Evolutionary conservation across 2,113 vertebrate genomes (phyloP).

Genomic region (Pseudopipra pipra): DNA sequence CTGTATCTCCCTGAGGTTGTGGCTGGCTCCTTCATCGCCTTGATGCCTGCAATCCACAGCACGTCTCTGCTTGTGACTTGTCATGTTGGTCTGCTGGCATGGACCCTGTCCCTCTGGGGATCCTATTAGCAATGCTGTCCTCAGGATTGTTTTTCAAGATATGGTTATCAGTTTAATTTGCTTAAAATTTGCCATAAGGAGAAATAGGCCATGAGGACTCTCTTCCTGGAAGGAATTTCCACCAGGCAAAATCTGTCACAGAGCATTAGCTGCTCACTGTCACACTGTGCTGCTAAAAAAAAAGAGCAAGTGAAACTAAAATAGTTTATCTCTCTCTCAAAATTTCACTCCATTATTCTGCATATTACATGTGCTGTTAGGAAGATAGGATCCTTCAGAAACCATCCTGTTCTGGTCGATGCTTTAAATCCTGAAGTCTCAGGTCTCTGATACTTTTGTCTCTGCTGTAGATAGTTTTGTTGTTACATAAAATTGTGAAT

Average conservation of each 20-base stretch:
- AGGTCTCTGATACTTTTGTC: background rate
- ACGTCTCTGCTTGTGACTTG: background rate
- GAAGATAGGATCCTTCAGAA: background rate
- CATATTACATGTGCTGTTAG: background rate
- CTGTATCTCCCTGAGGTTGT: accelerated
- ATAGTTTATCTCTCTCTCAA: background rate
- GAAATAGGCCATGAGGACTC: background rate
- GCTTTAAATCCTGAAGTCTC: background rate
- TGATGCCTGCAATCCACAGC: background rate
- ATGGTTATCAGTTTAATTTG: slow-evolving; percentile 42
- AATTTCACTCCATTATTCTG: background rate
- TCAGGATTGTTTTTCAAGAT: background rate
- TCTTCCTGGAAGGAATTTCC: slow-evolving; percentile 11
- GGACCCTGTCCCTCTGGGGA: background rate
- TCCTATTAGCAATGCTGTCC: background rate
- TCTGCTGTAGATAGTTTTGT: background rate
- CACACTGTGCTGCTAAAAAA: background rate
- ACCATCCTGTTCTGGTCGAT: background rate
- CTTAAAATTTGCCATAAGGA: slow-evolving; percentile 21
- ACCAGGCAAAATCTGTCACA: background rate
- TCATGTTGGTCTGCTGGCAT: background rate
- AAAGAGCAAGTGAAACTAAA: background rate
- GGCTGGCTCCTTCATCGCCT: background rate
- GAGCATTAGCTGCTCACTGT: slow-evolving; percentile 12
- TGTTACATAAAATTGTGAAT: background rate